A percentile compares a stretch with the other conserved stretches of the same genome.
phyloP scores from a whole-genome alignment of 2,113 vertebrate species.

The Anseranas semipalmata region DNA sequence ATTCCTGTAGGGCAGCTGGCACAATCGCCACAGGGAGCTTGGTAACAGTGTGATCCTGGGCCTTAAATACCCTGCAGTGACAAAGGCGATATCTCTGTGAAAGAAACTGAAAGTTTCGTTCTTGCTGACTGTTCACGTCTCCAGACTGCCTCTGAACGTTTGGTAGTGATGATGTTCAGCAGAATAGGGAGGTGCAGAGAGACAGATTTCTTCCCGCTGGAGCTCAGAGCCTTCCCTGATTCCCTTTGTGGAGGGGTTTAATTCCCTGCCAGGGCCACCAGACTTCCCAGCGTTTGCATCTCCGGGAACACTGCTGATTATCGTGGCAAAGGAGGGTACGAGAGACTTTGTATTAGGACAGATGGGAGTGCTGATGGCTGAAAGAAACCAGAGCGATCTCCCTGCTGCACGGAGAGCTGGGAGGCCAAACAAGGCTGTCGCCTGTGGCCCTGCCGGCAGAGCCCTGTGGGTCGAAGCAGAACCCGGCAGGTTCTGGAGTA shows the following conservation, averaged over 20 bases:
- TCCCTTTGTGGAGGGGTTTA: not conserved
- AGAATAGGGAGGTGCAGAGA: not conserved
- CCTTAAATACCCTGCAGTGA: not conserved
- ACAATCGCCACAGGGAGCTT: conserved; percentile 42
- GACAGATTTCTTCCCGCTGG: not conserved
- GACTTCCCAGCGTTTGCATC: not conserved
- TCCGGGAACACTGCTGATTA: not conserved
- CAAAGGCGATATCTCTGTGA: not conserved
- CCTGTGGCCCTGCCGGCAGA: not conserved
- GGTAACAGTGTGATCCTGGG: not conserved
- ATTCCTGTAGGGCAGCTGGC: conserved; percentile 30
- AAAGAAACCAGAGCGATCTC: not conserved
- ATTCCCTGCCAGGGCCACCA: not conserved
- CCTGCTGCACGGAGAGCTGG: fast-evolving
- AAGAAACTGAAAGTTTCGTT: not conserved
- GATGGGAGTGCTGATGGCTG: not conserved
- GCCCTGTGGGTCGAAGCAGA: not conserved
- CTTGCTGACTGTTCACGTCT: conserved; percentile 25
- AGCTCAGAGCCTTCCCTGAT: not conserved
- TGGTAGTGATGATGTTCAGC: not conserved
- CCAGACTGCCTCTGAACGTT: not conserved
- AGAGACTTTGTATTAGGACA: not conserved
- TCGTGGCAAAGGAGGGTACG: not conserved
- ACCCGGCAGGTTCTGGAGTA: fast-evolving
- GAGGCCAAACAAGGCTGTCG: not conserved